These are phyloP conservation scores for Mnemiopsis leidyi DNA, from an alignment of 37 sponge, comb jelly and placozoan species.

Conservation along the genomic window DNA sequence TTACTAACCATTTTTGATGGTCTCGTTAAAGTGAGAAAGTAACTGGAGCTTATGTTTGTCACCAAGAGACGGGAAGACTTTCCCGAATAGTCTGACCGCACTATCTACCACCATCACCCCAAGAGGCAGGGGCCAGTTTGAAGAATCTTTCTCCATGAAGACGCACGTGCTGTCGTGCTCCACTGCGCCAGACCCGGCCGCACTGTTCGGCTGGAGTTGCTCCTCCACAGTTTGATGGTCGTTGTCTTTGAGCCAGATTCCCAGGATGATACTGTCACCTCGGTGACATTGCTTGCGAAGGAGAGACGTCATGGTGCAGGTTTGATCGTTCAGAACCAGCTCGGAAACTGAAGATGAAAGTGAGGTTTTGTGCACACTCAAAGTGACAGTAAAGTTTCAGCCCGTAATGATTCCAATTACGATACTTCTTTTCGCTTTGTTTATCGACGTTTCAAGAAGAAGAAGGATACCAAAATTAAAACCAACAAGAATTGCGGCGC, in stretches of 20 bases:
- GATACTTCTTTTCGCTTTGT: too few species aligned
- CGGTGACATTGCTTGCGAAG: constrained; percentile 86
- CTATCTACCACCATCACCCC: constrained; percentile 93
- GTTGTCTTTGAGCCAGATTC: constrained; percentile 85
- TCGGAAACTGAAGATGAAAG: constrained; percentile 68
- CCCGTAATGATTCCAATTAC: too few species aligned
- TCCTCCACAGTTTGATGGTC: constrained; percentile 86
- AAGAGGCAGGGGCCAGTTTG: constrained; percentile 85
- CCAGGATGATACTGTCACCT: constrained; percentile 87
- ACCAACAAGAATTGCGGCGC: too few species aligned
- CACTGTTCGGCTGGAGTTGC: constrained; percentile 69
- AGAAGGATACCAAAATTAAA: too few species aligned
- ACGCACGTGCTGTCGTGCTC: constrained; percentile 90
- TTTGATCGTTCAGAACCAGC: constrained; percentile 79
- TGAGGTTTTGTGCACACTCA: too few species aligned
- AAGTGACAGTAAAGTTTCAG: too few species aligned
- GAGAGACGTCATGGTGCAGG: constrained; percentile 84
- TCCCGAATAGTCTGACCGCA: constrained; percentile 90
- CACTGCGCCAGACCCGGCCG: constrained; percentile 89
- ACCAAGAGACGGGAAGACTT: constrained; percentile 83
- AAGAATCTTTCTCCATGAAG: constrained; percentile 59
- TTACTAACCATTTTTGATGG: constrained; percentile 67
- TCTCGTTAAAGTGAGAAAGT: constrained; percentile 84
- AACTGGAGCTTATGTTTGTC: constrained; percentile 89
- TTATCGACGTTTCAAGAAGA: too few species aligned